A percentile compares a stretch with the other conserved stretches of the same genome.
phyloP scores from a whole-genome alignment of 2,888 invertebrate genomes.

The Drosophila kokeensis region DNA sequence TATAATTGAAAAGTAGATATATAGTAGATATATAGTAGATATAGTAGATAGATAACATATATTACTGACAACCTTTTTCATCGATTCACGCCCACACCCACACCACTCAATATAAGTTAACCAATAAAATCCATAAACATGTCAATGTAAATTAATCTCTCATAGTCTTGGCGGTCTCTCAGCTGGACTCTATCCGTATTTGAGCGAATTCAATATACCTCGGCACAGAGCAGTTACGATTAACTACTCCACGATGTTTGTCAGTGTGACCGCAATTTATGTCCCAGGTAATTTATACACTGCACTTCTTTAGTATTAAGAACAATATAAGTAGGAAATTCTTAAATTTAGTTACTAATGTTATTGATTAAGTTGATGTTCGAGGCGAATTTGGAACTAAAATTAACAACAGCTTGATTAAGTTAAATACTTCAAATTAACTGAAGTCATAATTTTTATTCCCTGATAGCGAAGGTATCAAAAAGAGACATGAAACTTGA shows the following conservation, averaged over 20 bases:
- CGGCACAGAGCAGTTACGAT: constrained; percentile 80
- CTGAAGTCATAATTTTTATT: neutral
- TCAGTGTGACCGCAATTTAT: constrained; percentile 80
- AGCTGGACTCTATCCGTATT: constrained; percentile 76
- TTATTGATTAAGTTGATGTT: neutral
- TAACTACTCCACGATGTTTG: constrained; percentile 83
- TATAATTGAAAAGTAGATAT: neutral
- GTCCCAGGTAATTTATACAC: constrained; percentile 71
- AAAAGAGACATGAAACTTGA: too few species aligned
- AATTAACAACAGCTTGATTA: neutral
- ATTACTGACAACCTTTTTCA: neutral
- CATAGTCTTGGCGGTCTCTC: constrained; percentile 76
- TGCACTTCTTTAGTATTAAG: neutral
- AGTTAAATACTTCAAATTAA: neutral
- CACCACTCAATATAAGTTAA: neutral
- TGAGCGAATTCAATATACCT: constrained; percentile 79
- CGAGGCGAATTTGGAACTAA: neutral
- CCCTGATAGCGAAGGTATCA: too few species aligned
- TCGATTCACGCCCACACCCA: neutral
- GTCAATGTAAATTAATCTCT: neutral
- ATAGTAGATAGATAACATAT: too few species aligned
- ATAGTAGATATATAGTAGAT: too few species aligned
- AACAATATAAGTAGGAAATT: neutral
- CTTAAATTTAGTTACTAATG: neutral
- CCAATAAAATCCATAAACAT: neutral